Percentiles rank a stretch among this genome's conserved stretches.
Evolutionary conservation across 2,113 vertebrate species (phyloP).

Genomic region (Nettapus auritus): DNA sequence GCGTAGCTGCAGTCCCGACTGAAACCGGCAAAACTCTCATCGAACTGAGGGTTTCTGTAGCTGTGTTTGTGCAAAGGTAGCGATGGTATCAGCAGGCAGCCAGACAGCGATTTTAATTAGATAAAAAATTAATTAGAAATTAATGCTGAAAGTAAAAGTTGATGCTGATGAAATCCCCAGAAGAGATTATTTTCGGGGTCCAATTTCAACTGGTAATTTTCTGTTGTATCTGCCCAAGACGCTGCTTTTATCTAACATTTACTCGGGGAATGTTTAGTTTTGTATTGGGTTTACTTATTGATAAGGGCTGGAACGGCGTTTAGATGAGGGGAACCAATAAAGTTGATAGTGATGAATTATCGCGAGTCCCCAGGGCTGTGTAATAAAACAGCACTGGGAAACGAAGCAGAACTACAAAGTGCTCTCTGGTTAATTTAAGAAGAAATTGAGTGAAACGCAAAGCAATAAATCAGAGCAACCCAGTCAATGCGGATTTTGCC

Average conservation of each 20-base stretch:
- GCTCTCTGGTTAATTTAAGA: slow-evolving; percentile 69
- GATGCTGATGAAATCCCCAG: not conserved
- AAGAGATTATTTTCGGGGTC: not conserved
- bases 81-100: not conserved
- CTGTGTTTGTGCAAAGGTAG: not conserved
- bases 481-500: slow-evolving; percentile 30
- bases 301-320: slow-evolving; percentile 41
- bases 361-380: slow-evolving; percentile 69
- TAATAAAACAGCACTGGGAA: slow-evolving; percentile 70
- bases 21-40: not conserved
- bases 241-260: slow-evolving; percentile 36
- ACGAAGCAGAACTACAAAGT: slow-evolving; percentile 75
- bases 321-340: slow-evolving; percentile 56
- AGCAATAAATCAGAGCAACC: slow-evolving; percentile 60
- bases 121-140: not conserved
- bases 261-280: slow-evolving; percentile 40
- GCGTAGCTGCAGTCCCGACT: not conserved
- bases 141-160: not conserved
- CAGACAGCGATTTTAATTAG: not conserved
- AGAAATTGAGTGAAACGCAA: slow-evolving; percentile 66
- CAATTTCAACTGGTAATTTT: not conserved
- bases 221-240: not conserved
- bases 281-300: slow-evolving; percentile 61
- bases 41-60: not conserved
- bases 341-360: slow-evolving; percentile 73